phyloP scores from a whole-genome alignment of 2,113 vertebrate species.

The Corydoras maculifer region DNA sequence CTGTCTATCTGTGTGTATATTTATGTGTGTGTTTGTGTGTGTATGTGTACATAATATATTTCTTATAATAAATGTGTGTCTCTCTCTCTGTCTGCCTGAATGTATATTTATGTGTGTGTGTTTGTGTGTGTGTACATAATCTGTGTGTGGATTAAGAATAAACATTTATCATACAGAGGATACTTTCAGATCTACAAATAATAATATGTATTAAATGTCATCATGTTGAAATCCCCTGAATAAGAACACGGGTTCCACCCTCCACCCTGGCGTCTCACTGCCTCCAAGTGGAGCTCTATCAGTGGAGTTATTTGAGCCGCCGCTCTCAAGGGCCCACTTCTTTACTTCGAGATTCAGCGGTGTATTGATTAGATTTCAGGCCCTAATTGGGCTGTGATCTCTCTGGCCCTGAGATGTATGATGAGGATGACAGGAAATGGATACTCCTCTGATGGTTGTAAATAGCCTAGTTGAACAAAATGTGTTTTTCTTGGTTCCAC shows the following conservation, averaged over 20 bases:
- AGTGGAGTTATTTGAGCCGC: conserved; percentile 88
- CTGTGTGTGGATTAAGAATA: no score
- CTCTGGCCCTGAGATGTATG: conserved; percentile 80
- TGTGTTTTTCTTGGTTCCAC: conserved; percentile 73
- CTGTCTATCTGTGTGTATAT: no score
- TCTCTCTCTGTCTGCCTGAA: no score
- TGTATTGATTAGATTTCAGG: conserved; percentile 93
- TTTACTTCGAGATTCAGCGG: conserved; percentile 89
- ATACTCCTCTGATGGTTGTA: conserved; percentile 88
- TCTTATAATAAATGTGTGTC: no score
- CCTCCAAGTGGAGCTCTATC: conserved; percentile 64
- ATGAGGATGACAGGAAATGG: conserved; percentile 87
- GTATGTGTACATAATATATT: no score
- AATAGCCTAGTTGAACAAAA: conserved; percentile 85
- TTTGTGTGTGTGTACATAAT: no score
- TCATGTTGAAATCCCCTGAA: no score
- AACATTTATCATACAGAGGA: no score
- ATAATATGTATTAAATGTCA: no score
- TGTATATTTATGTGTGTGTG: no score
- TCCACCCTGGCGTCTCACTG: neutral
- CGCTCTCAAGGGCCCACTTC: conserved; percentile 85
- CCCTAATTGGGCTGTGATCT: conserved; percentile 89
- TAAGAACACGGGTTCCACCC: neutral
- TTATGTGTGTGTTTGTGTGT: no score
- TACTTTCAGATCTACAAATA: no score